Evolutionary conservation across 2,888 invertebrate genomes (phyloP), one percentile per base, ranked within the genome.

Genomic region (Cotesia congregata): DNA sequence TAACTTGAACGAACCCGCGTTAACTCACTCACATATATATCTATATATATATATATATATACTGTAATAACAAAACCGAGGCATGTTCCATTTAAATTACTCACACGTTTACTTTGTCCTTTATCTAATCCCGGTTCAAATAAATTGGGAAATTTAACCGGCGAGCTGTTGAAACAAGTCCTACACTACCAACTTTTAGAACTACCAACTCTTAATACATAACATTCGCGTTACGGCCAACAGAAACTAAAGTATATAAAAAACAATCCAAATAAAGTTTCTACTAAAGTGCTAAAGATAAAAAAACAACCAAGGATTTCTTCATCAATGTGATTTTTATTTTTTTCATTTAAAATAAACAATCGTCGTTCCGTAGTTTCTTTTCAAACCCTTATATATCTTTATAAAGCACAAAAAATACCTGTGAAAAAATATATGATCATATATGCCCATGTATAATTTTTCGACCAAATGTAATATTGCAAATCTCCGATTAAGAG

Each of bases 51-150:
- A 50, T 50, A 50, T 4, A 50, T 50, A 50, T 50, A 50, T 9
- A 50, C 50, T 7, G 50, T 50, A 50, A 50, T 50, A 50, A 50
- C 50, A 20, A 67, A 67, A 17, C 9, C 50, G 50, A 50, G 50
- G 9, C 50, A 50, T 50, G 7, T 50, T 50, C 50, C 12, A 50
- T 50, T 50, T 50, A 50, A 50, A 50, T 50, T 50, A 50, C 50
- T 50, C 50, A 50, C 50, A 50, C 50, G 50, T 50, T 50, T 50
- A 50, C 50, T 50, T 50, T 12, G 41, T 40, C 72, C 72, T 64
- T 61, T 40, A 72, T 72, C 39, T 60, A 50, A 67, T 38, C 67
- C 67, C 20, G 9, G 9, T 38, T 1, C 67, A 39, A n/a, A n/a
- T 38, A 38, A 72, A 40, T 17, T 30, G 67, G n/a, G 70, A 60